Percentiles rank a stretch among this genome's conserved stretches.
phyloP scores from a whole-genome alignment of 30 jellyfish, hydroid and myxozoan species.

The Cassiopea andromeda region DNA sequence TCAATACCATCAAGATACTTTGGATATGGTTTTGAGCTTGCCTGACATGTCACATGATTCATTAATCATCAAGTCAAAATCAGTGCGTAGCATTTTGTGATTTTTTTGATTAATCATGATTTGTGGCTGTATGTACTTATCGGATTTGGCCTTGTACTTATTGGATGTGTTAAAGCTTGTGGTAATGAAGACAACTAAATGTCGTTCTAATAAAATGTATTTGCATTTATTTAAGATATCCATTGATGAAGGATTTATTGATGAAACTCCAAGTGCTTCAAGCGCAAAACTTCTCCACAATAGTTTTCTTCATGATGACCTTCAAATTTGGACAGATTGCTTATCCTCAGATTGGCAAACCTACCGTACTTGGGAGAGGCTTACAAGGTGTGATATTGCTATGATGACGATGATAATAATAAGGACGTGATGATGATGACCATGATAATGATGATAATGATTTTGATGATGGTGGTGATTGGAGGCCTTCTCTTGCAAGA shows the following conservation, averaged over 20 bases:
- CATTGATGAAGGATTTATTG: constrained; percentile 73
- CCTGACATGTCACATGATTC: constrained; percentile 43
- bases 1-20: neutral
- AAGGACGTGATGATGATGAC: too few relatives aligned
- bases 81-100: neutral
- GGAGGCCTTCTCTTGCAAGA: too few relatives aligned
- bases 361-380: constrained; percentile 54
- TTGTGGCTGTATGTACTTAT: too few relatives aligned
- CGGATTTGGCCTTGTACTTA: neutral
- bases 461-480: too few relatives aligned
- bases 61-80: neutral
- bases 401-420: too few relatives aligned
- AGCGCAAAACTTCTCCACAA: neutral
- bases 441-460: too few relatives aligned
- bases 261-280: constrained; percentile 32
- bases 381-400: constrained; percentile 6
- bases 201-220: neutral
- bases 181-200: neutral
- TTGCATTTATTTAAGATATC: constrained; percentile 7
- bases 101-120: neutral
- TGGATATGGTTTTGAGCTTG: constrained; percentile 26
- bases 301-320: neutral
- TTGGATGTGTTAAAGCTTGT: neutral
- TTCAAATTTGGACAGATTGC: constrained; percentile 60
- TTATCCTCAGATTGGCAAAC: neutral